These are phyloP conservation scores for Acanthopleura granulata DNA, from an alignment of 2,888 invertebrate species.

Conservation along the genomic window DNA sequence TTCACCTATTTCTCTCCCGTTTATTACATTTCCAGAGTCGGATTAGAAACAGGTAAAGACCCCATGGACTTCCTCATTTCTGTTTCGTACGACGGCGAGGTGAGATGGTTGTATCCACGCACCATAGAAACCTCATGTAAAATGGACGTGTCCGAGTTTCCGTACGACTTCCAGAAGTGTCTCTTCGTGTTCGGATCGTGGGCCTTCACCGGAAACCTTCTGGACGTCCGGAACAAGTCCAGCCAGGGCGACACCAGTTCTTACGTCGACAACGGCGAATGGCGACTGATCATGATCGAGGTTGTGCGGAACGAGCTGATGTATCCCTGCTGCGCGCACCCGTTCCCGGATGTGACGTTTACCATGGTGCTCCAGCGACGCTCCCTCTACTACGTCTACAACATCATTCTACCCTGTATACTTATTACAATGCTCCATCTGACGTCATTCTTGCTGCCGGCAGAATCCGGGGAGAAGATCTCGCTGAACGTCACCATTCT, in stretches of 20 bases:
- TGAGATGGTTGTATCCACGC: background rate
- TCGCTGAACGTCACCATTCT: slow-evolving; percentile 26
- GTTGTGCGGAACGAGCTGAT: background rate
- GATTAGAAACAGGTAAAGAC: slow-evolving; percentile 1
- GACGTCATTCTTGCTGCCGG: slow-evolving; percentile 16
- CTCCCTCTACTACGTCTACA: slow-evolving; percentile 14
- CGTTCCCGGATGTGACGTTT: slow-evolving; percentile 19
- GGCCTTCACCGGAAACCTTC: background rate
- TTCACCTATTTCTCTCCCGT: too few species aligned
- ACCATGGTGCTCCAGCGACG: slow-evolving; percentile 3
- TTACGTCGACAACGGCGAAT: slow-evolving; percentile 15
- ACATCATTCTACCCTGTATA: slow-evolving; percentile 19
- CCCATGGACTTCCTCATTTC: background rate
- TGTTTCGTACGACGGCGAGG: background rate
- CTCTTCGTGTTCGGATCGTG: background rate
- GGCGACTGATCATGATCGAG: background rate
- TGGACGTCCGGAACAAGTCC: slow-evolving; percentile 1
- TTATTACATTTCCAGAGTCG: slow-evolving; percentile 8
- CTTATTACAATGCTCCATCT: background rate
- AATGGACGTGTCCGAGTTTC: slow-evolving; percentile 10
- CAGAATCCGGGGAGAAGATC: slow-evolving; percentile 19
- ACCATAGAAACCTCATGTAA: slow-evolving; percentile 13
- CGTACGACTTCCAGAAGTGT: slow-evolving; percentile 11
- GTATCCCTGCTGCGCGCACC: slow-evolving; percentile 13
- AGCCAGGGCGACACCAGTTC: slow-evolving; percentile 8